phyloP scores from a whole-genome alignment of 1,140 invertebrate species.

The Planococcus citri region DNA sequence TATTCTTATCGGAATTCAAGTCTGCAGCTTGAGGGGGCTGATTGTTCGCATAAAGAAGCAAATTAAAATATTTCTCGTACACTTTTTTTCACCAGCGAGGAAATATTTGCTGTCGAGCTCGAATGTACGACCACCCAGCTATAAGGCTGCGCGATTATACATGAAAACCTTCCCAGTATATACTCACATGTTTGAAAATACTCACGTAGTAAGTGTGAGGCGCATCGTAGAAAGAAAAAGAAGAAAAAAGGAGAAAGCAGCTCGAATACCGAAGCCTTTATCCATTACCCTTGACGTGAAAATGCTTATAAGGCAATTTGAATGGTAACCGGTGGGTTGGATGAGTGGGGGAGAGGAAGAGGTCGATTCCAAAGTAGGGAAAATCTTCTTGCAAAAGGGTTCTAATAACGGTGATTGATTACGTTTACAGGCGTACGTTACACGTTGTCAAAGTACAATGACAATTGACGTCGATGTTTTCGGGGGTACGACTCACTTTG shows the following conservation, averaged over 20 bases:
- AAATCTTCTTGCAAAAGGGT: background rate
- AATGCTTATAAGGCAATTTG: background rate
- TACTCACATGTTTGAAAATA: too few relatives aligned
- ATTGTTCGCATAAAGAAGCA: background rate
- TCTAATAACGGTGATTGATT: constrained; percentile 2
- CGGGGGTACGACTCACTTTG: background rate
- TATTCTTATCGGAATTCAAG: background rate
- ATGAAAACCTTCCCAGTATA: too few relatives aligned
- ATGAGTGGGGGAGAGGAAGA: too few relatives aligned
- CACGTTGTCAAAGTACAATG: background rate
- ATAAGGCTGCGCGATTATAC: too few relatives aligned
- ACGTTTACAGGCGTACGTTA: background rate
- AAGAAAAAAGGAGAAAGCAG: too few relatives aligned
- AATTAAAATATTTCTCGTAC: background rate
- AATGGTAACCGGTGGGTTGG: background rate
- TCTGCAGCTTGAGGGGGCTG: background rate
- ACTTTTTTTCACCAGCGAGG: background rate
- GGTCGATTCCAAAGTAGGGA: too few relatives aligned
- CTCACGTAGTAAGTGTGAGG: too few relatives aligned
- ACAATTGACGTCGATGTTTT: background rate
- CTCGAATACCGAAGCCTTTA: background rate
- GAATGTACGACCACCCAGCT: too few relatives aligned
- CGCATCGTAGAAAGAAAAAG: too few relatives aligned
- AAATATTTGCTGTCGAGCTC: too few relatives aligned
- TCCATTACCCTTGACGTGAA: background rate